A percentile compares a stretch with the other conserved stretches of the same genome.
Evolutionary conservation across 2,113 vertebrate species (phyloP).

Genomic region (Nannobrachium achirus): DNA sequence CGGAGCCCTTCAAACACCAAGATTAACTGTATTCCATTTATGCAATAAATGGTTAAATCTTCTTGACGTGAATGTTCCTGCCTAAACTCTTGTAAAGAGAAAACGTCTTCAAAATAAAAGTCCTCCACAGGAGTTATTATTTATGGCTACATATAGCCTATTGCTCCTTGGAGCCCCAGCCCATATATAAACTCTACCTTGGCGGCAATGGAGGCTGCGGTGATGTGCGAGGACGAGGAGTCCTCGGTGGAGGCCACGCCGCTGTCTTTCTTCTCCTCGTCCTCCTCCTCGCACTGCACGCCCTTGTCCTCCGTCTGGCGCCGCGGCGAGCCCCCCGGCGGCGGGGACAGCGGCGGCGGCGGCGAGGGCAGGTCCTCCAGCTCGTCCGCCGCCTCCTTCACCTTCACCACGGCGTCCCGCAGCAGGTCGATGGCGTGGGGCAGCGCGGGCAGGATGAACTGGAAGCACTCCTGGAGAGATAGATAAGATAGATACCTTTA

Average conservation of each 20-base stretch:
- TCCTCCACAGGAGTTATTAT: too few species aligned
- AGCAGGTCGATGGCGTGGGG: constrained; percentile 97
- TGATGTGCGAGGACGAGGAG: constrained; percentile 96
- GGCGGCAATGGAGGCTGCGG: constrained; percentile 93
- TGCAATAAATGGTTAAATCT: too few species aligned
- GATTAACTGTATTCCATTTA: too few species aligned
- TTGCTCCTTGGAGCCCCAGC: background rate
- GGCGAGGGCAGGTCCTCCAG: constrained; percentile 96
- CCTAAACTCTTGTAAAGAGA: too few species aligned
- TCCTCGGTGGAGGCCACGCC: constrained; percentile 98
- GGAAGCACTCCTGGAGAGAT: constrained; percentile 92
- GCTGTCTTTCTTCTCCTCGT: constrained; percentile 97
- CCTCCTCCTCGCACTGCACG: constrained; percentile 96
- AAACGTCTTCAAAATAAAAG: too few species aligned
- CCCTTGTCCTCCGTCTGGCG: constrained; percentile 97
- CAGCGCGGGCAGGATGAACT: constrained; percentile 98
- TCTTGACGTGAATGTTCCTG: too few species aligned
- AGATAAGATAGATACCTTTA: too few species aligned
- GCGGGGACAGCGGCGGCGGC: constrained; percentile 93
- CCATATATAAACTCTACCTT: constrained; percentile 88
- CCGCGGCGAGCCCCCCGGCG: constrained; percentile 91
- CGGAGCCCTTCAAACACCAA: too few species aligned
- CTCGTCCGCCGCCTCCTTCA: constrained; percentile 94
- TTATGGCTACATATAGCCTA: background rate
- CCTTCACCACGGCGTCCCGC: constrained; percentile 95